phyloP scores from a whole-genome alignment of 2,113 vertebrate species.

The Tachysurus vachellii region DNA sequence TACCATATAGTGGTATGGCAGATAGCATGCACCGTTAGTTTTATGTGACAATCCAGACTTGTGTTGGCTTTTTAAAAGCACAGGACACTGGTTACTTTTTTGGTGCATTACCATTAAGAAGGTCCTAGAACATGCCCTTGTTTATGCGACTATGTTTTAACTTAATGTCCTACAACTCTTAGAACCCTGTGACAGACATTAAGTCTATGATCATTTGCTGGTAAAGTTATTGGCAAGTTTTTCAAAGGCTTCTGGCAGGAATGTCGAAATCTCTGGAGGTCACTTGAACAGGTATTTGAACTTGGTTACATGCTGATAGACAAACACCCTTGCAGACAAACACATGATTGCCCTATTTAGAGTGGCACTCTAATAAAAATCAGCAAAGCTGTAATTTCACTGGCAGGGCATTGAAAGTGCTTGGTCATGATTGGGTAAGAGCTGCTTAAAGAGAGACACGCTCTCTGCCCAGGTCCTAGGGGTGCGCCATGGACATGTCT shows the following conservation, averaged over 20 bases:
- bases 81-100: constrained; percentile 23
- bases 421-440: constrained; percentile 67
- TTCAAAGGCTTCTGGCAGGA: background rate
- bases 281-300: constrained; percentile 47
- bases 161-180: background rate
- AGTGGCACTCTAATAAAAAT: constrained; percentile 64
- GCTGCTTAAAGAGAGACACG: constrained; percentile 39
- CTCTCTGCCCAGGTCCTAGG: constrained; percentile 69
- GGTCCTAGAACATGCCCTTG: constrained; percentile 17
- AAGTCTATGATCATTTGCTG: background rate
- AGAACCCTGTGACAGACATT: background rate
- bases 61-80: constrained; percentile 40
- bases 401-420: constrained; percentile 59
- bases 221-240: background rate
- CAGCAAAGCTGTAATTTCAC: constrained; percentile 65
- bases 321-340: constrained; percentile 46
- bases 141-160: background rate
- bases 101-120: constrained; percentile 30
- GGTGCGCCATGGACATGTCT: constrained; percentile 67
- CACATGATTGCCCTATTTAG: constrained; percentile 66
- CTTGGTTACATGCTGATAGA: constrained; percentile 56
- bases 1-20: constrained; percentile 56
- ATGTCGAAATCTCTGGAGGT: constrained; percentile 53
- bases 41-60: constrained; percentile 61
- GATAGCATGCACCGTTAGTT: constrained; percentile 58